Conservation (phyloP, 2,113 vertebrate species). For the Uropsilus gracilis region DNA sequence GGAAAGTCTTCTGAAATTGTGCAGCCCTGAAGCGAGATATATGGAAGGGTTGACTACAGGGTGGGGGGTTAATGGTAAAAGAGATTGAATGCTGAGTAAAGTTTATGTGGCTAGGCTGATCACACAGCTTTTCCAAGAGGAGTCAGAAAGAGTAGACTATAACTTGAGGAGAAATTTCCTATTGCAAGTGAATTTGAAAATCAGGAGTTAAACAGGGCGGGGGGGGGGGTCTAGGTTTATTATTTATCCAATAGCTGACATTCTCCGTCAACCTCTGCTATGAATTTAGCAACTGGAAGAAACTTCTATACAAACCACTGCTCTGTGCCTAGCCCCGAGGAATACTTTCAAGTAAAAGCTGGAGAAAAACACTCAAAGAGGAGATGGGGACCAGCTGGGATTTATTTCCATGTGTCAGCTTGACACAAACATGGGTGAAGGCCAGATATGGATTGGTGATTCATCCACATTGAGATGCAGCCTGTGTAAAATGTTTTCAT, state of each 20-base stretch:
- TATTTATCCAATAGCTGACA: conserved; percentile 36
- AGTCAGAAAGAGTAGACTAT: neutral
- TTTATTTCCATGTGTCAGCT: conserved; percentile 70
- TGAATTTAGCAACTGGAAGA: conserved; percentile 31
- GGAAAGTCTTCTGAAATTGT: neutral
- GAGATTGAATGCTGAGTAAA: neutral
- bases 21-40: neutral
- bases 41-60: neutral
- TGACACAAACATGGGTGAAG: conserved; percentile 76
- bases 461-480: conserved; percentile 76
- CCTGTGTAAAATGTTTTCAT: conserved; percentile 78
- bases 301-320: neutral
- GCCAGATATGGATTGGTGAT: conserved; percentile 79
- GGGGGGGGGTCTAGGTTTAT: neutral
- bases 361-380: conserved; percentile 47
- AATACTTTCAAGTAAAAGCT: conserved; percentile 61
- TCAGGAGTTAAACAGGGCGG: neutral
- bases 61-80: neutral
- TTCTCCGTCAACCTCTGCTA: conserved; percentile 20
- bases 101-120: neutral
- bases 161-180: neutral
- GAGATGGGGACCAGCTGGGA: conserved; percentile 58
- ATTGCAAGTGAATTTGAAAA: conserved; percentile 33
- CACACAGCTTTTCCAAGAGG: neutral
- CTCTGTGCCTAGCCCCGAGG: neutral